Evolutionary conservation across 2,888 invertebrate species (phyloP).

Genomic region (Syritta pipiens): DNA sequence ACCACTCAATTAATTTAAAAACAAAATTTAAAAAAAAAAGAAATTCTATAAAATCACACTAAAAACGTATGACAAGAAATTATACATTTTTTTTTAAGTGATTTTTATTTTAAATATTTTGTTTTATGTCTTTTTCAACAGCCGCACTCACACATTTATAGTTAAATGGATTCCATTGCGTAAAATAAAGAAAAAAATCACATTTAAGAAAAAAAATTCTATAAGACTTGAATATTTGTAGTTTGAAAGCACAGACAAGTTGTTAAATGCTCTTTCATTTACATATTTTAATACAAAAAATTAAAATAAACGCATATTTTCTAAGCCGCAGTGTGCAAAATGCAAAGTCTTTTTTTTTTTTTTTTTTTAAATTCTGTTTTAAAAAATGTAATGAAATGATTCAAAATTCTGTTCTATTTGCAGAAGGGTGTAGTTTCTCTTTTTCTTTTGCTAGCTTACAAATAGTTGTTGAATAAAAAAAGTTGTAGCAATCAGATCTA

Average conservation of each 20-base stretch:
- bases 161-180: conserved; percentile 63
- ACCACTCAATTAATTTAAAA: conserved; percentile 45
- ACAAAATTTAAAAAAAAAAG: conserved; percentile 9
- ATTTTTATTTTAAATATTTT: conserved; percentile 7
- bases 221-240: conserved; percentile 20
- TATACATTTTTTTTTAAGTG: not conserved
- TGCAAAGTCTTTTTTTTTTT: conserved; percentile 72
- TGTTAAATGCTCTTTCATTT: conserved; percentile 51
- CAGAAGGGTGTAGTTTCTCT: too few species aligned
- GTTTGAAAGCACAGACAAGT: conserved; percentile 60
- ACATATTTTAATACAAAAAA: conserved; percentile 14
- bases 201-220: conserved; percentile 52
- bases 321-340: conserved; percentile 79
- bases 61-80: conserved; percentile 26
- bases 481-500: too few species aligned
- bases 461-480: too few species aligned
- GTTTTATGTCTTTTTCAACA: conserved; percentile 24
- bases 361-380: not conserved
- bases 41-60: conserved; percentile 48
- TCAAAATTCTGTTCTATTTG: too few species aligned
- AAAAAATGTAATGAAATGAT: conserved; percentile 14
- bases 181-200: conserved; percentile 36
- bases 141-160: conserved; percentile 66
- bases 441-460: too few species aligned
- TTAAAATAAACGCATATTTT: conserved; percentile 72